phyloP scores from a whole-genome alignment of 1,140 invertebrate species.

The Leptoteleia sp. region DNA sequence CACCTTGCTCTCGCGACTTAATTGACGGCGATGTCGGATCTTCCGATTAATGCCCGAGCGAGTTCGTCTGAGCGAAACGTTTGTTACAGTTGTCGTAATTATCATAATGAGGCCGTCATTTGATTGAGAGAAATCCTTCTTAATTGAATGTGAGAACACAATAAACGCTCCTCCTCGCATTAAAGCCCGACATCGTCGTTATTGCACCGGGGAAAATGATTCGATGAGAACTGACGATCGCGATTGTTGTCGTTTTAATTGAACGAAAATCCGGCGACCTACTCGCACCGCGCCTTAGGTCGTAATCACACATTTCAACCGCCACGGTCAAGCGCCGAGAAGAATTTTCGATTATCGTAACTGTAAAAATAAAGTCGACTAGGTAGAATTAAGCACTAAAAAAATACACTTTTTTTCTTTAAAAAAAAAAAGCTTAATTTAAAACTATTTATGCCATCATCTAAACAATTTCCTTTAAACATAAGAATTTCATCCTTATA shows the following conservation, averaged over 20 bases:
- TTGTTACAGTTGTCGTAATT: conserved; percentile 27
- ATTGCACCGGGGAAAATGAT: conserved; percentile 1
- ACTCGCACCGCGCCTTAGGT: conserved; percentile 13
- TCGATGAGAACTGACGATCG: neutral
- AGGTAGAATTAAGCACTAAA: too few species aligned
- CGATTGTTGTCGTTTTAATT: conserved; percentile 11
- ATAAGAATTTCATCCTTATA: too few species aligned
- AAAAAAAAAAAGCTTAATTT: too few species aligned
- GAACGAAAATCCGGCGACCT: conserved; percentile 21
- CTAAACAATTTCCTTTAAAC: too few species aligned
- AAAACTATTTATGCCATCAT: too few species aligned
- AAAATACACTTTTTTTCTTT: too few species aligned
- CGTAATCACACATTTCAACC: conserved; percentile 10
- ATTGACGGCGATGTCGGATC: neutral
- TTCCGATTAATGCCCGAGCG: conserved; percentile 8
- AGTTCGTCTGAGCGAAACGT: conserved; percentile 9
- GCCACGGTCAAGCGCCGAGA: conserved; percentile 31
- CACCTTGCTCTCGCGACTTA: neutral
- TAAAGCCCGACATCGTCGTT: conserved; percentile 5
- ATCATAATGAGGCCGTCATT: conserved; percentile 47
- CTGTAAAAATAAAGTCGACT: too few species aligned
- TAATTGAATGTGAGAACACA: conserved; percentile 28
- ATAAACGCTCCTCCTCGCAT: conserved; percentile 1
- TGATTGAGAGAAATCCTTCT: conserved; percentile 28
- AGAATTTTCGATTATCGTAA: too few species aligned